Base-by-base conservation (phyloP, 2,113 vertebrate species). In the Strigops habroptila region DNA sequence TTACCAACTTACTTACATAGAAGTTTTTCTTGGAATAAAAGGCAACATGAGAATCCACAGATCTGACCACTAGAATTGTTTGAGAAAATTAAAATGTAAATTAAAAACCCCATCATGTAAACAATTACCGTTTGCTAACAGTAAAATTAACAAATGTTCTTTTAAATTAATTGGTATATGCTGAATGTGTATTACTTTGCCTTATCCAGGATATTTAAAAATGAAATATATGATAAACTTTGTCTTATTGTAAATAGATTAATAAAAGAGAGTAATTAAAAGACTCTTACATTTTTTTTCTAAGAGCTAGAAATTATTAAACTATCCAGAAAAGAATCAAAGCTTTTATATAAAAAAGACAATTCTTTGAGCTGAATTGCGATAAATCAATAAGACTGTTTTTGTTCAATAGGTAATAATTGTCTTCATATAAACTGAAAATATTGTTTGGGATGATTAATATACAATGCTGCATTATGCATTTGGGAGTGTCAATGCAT, bases 381-480 rank as follows among this genome's bases (percentile, higher is more conserved):
- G 97, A 97, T 97, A 97, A 97, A 97, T 96, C 97, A 97, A 97
- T 97, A 97, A 94, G 82, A 95, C 69, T 78, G 71, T 97, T 98
- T 97, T 98, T 98, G 97, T 98, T 98, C 97, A 96, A 97, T 98
- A 98, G 96, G 94, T 97, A 98, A 98, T 98, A 98, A 98, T 98
- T 98, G 97, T 96, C 98, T 98, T 97, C 95, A 97, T 97, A 97
- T 98, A 98, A 98, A 98, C 97, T 93, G 53, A 96, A 98, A 99
- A 98, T 97, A 98, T 98, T 99, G 98, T 98, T 99, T 98, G 97
- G 92, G 84, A 79, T 97, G 96, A 98, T 98, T 98, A 98, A 98
- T 98, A 98, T 97, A 97, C 98, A 99, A 98, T 98, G 98, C 98
- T 83, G 96, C 98, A 98, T 98, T 98, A 98, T 98, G 98, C 96